These are phyloP conservation scores for Morinoia aosen DNA, from an alignment of 2,888 invertebrate species.

Conservation along the genomic window DNA sequence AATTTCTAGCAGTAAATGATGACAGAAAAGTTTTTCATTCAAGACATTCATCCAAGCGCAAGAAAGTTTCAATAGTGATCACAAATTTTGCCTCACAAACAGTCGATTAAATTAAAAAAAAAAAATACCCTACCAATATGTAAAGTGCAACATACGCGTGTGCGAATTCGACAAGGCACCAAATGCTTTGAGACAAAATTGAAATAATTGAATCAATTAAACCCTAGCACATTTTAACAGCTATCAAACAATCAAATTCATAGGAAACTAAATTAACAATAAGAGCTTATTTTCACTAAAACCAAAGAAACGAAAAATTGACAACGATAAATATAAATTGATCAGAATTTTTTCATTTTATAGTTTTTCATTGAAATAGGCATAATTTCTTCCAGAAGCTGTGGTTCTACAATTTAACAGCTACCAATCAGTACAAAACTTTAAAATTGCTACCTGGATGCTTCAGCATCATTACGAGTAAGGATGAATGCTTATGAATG, in stretches of 20 bases:
- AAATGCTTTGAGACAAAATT: not conserved
- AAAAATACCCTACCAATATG: not conserved
- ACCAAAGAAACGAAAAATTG: not conserved
- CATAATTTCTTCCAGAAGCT: not conserved
- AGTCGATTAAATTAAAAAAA: not conserved
- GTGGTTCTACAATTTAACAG: too few relatives aligned
- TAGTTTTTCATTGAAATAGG: not conserved
- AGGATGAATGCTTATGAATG: too few relatives aligned
- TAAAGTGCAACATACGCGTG: not conserved
- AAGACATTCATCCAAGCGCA: not conserved
- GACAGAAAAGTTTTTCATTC: not conserved
- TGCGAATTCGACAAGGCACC: not conserved
- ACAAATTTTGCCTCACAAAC: not conserved
- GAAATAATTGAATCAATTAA: not conserved
- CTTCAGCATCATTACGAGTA: too few relatives aligned
- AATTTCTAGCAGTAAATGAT: not conserved
- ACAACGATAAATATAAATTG: not conserved
- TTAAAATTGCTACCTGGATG: too few relatives aligned
- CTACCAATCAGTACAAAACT: too few relatives aligned
- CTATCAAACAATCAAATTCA: not conserved
- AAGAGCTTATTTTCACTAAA: not conserved
- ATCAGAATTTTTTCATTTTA: not conserved
- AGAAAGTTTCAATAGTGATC: not conserved
- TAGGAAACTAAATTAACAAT: not conserved
- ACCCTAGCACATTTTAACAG: not conserved